phyloP scores from a whole-genome alignment of 2,113 vertebrate species.

The Dicentrarchus labrax region DNA sequence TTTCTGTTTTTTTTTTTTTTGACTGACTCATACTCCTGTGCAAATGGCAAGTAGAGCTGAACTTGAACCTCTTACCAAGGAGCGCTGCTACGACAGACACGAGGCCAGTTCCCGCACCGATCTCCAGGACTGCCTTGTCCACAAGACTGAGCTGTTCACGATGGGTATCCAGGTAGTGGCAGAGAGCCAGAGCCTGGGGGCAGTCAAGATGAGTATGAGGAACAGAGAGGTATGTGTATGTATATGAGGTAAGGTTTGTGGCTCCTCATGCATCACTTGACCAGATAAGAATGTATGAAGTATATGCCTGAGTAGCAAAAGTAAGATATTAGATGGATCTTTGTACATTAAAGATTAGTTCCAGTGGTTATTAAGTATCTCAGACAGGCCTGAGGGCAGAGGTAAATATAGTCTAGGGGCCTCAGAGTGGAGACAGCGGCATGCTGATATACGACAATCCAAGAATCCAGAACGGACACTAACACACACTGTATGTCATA shows the following conservation, averaged over 20 bases:
- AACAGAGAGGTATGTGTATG: not conserved
- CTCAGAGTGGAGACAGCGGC: not conserved
- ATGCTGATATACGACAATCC: not conserved
- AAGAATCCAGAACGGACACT: not conserved
- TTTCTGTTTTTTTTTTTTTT: not conserved
- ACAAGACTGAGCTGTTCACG: conserved; percentile 84
- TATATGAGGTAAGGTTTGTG: no score
- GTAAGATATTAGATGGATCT: not conserved
- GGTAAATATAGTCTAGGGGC: not conserved
- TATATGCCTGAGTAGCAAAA: not conserved
- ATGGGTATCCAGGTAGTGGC: conserved; percentile 90
- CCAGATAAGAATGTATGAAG: not conserved
- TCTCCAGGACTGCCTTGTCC: conserved; percentile 90
- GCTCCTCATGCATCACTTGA: not conserved
- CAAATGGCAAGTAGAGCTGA: not conserved
- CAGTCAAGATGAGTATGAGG: not conserved
- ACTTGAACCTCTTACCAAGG: conserved; percentile 64
- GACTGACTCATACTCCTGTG: not conserved
- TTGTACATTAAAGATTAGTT: not conserved
- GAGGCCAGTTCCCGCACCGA: conserved; percentile 92
- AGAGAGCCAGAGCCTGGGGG: conserved; percentile 88
- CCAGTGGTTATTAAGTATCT: not conserved
- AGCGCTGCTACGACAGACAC: conserved; percentile 71
- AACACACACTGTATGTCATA: not conserved
- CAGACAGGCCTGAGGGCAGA: not conserved